A percentile compares a stretch with the other conserved stretches of the same genome.
These are phyloP conservation scores for Lysiphlebus fabarum DNA, from an alignment of 1,140 invertebrate genomes.

Conservation along the genomic window DNA sequence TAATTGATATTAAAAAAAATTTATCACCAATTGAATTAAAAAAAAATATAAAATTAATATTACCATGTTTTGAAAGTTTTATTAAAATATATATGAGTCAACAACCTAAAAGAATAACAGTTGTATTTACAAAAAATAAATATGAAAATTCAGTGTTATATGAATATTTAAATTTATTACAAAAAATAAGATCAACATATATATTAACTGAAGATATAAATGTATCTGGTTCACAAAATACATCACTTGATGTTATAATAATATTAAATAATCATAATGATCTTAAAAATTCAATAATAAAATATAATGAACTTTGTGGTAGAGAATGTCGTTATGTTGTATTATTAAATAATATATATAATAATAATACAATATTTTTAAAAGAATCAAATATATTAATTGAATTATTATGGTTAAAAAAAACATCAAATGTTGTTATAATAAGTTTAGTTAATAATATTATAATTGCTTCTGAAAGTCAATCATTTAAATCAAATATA, in stretches of 20 bases:
- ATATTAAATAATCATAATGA: conserved; percentile 26
- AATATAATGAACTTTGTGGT: conserved; percentile 32
- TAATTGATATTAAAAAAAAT: not conserved
- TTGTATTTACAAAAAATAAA: conserved; percentile 17
- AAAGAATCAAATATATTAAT: conserved; percentile 20
- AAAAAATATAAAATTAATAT: not conserved
- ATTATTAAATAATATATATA: conserved; percentile 26
- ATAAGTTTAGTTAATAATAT: conserved; percentile 29
- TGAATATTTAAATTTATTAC: conserved; percentile 11
- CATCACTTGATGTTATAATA: conserved; percentile 28
- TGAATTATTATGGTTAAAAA: conserved; percentile 29
- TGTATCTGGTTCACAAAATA: not conserved
- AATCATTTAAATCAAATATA: conserved; percentile 23
- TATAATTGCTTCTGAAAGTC: conserved; percentile 33
- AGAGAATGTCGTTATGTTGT: conserved; percentile 31
- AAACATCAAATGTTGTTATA: conserved; percentile 30
- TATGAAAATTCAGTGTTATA: conserved; percentile 11
- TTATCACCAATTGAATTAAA: not conserved
- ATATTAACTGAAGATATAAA: conserved; percentile 16
- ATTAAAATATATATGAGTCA: conserved; percentile 17
- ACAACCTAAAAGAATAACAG: conserved; percentile 12
- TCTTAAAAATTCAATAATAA: conserved; percentile 15
- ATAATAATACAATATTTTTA: conserved; percentile 34
- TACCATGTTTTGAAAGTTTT: conserved; percentile 27
- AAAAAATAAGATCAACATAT: conserved; percentile 21